Evolutionary conservation across 2,888 invertebrate species (phyloP), one percentile per base, ranked within the genome.

Genomic region (Opisthograptis luteolata): DNA sequence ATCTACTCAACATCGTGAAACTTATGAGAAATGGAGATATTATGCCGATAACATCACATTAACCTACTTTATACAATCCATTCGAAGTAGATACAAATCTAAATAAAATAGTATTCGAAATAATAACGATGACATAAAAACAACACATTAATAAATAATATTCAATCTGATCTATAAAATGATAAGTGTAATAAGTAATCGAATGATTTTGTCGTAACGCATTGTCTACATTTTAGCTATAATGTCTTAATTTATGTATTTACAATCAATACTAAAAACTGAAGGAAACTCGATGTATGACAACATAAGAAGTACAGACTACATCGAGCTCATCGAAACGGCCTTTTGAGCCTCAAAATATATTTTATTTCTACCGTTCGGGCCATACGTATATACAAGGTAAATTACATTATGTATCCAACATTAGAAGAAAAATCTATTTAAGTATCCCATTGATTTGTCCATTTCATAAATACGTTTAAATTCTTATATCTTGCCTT

Each of bases 381-480:
- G 72, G 87, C 82, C 88, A 87, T 87, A 89, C 89, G 88, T 89
- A 87, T 88, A 76, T 89, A 89, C 89, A 87, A 79, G 81, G 77
- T 87, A 77, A 81, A 84, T 84, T 85, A 87, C 83, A 86, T 73
- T 68, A 76, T 76, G 76, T 80, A 79, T 81, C 68, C 81, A 86
- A 83, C 81, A 76, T 81, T 79, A 79, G 74, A 79, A 74, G 79
- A 80, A 75, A 79, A 77, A 76, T 77, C 35, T 51, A 50, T 50
- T 28, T 44, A 79, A 71, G 65, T 74, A 71, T 70, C 73, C 79
- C 72, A 71, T 68, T 77, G 71, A 71, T 72, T 77, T 79, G 63
- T 77, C 24, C 8, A 48, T 32, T 46, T 45, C 48, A 53, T 52
- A 49, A 48, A 42, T 41, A 39, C 44, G 44, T 46, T 78, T 77